Base-by-base conservation (phyloP, 2,888 invertebrate species). In the Uloborus plumipes region DNA sequence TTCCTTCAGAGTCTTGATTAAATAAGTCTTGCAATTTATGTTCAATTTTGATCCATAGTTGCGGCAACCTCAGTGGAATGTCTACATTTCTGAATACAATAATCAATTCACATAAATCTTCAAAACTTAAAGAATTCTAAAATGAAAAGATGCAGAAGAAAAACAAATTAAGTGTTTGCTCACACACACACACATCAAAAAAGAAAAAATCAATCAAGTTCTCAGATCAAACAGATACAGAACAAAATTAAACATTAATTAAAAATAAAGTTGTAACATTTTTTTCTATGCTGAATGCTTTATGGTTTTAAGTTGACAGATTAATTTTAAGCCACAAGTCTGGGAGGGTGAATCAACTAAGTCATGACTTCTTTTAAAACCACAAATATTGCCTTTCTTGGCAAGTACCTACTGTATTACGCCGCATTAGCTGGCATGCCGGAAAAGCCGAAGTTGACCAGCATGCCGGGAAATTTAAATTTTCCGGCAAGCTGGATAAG, bases 21-120 rank as follows among this genome's bases (percentile, higher is more conserved):
- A 70, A 64, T 26, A 64, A 11, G 50, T 64, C 74, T 31, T 64
- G 55, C 13, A 81, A 22, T 18, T 55, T 70, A 14, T 26, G 9
- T n/a, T 53, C 58, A 61, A 81, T 22, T 51, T 31, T 64, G 18
- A 18, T 70, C 80, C 80, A 75, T n/a, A 69, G 67, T 16, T 22
- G 20, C 3, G 74, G 53, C n/a, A 72, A 59, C 9, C 50, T 71
- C n/a, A 66, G 58, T 13, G 67, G 18, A 31, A 39, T 39, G 9
- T 58, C 39, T 51, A 66, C 16, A 65, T 53, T 72, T 20, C 65
- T 81, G 20, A 81, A 81, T 51, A 75, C 14, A 11, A 61, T 49
- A 22, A 81, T 51, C 0, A 81, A 39, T 14, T 81, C 70, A 53
- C 64, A 61, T 18, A 81, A 31, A 65, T 81, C 58, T 59, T 55